Evolutionary conservation across 2,113 vertebrate genomes (phyloP), one percentile per base, ranked within the genome.

Genomic region (Corvus hawaiiensis): DNA sequence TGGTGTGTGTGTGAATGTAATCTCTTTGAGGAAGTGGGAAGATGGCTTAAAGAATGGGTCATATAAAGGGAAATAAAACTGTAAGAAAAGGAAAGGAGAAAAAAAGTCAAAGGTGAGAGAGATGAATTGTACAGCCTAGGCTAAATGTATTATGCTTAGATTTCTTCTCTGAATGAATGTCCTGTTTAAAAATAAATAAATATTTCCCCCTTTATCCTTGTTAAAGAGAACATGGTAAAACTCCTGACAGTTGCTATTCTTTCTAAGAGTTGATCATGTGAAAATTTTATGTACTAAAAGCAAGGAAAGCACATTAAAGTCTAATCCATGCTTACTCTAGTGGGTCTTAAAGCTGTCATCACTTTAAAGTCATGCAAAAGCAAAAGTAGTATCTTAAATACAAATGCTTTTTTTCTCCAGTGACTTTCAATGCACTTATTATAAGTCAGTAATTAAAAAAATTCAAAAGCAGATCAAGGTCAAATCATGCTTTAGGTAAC

Each of bases 281-380:
- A 88, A 95, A 88, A 77, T 93, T 94, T 90, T 76, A 82, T 80
- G 43, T 39, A n/a, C 52, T 48, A 86, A 95, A 88, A 84, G 37
- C 72, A 93, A 73, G 39, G n/a, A 51, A 63, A 94, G 48, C 39
- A 52, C 33, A 75, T 87, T 86, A 48, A 86, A 83, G 37, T 43
- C 81, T 87, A 95, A 87, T 87, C 43, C n/a, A 23, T 58, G 16
- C 37, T 82, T 91, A 46, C 56, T 81, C 35, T 72, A 46, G 55
- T 81, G 48, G 33, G 35, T 89, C 58, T 93, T 96, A 84, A 77
- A 94, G 66, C 68, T 85, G 87, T 93, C 79, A 87, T 93, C 63
- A 27, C 67, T 84, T 73, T 27, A 23, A 81, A 89, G 62, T 84
- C 1, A 24, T 69, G 23, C 33, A 55, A 79, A 78, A 77, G 43